Percentiles rank a stretch among this genome's conserved stretches.
These are phyloP conservation scores for Drosophila subquinaria DNA, from an alignment of 2,888 invertebrate species.

Conservation along the genomic window DNA sequence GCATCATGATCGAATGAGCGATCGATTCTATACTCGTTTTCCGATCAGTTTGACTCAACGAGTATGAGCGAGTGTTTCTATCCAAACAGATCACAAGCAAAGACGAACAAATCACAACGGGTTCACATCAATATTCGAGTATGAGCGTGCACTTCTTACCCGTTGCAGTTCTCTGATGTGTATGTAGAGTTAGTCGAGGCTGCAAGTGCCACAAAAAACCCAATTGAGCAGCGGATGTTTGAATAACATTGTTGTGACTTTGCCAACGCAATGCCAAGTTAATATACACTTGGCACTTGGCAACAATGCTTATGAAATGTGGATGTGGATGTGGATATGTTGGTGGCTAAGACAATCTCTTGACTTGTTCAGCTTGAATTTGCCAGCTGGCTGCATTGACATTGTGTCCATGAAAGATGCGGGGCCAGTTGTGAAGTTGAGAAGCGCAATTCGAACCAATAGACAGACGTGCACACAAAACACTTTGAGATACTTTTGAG, in stretches of 20 bases:
- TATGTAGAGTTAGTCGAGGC: slow-evolving; percentile 14
- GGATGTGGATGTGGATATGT: background rate
- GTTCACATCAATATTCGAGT: too few species aligned
- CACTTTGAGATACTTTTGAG: slow-evolving; percentile 19
- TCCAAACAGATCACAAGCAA: too few species aligned
- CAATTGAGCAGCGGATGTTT: slow-evolving; percentile 45
- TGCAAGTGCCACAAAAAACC: slow-evolving; percentile 27
- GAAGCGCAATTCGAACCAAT: slow-evolving; percentile 9
- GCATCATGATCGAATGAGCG: too few species aligned
- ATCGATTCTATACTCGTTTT: too few species aligned
- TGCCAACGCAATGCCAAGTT: slow-evolving; percentile 46
- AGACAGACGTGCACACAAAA: slow-evolving; percentile 32
- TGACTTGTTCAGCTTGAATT: slow-evolving; percentile 1
- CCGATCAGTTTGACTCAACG: too few species aligned
- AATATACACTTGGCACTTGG: slow-evolving; percentile 33
- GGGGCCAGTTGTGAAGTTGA: slow-evolving; percentile 5
- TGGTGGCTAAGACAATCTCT: slow-evolving; percentile 37
- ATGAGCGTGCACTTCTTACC: too few species aligned
- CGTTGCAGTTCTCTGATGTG: too few species aligned
- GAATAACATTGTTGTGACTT: slow-evolving; percentile 38
- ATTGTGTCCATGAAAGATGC: slow-evolving; percentile 34
- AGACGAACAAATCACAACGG: too few species aligned
- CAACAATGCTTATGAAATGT: slow-evolving; percentile 11
- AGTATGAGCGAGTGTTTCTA: too few species aligned
- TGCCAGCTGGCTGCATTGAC: slow-evolving; percentile 27